A percentile compares a stretch with the other conserved stretches of the same genome.
Evolutionary conservation across 2,888 invertebrate species (phyloP).

Genomic region (Ophonus ardosiacus): DNA sequence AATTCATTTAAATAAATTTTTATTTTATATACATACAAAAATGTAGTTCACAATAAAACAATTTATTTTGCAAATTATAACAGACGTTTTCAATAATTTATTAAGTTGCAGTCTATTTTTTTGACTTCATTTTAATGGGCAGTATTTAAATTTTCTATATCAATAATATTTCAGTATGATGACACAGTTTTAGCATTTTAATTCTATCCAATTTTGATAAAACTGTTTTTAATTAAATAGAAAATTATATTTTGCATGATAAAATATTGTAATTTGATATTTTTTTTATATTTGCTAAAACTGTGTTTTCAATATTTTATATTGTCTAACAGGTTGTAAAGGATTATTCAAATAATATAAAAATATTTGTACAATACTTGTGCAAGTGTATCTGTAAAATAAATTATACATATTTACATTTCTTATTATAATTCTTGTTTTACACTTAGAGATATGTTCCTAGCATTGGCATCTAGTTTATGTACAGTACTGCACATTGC

Average conservation of each 20-base stretch:
- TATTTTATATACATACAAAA: slow-evolving; percentile 22
- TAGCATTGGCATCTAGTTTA: slow-evolving; percentile 60
- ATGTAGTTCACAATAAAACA: not conserved
- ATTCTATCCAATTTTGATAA: slow-evolving; percentile 13
- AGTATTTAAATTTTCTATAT: slow-evolving; percentile 55
- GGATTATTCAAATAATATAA: slow-evolving; percentile 61
- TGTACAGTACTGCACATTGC: slow-evolving; percentile 61
- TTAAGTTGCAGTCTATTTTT: slow-evolving; percentile 42
- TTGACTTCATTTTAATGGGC: slow-evolving; percentile 41
- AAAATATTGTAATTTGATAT: slow-evolving; percentile 48
- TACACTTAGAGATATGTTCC: slow-evolving; percentile 63
- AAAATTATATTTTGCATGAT: slow-evolving; percentile 30
- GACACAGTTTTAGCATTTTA: slow-evolving; percentile 55
- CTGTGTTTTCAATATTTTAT: slow-evolving; percentile 58
- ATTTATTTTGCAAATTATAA: slow-evolving; percentile 23
- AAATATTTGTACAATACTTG: slow-evolving; percentile 63
- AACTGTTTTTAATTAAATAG: not conserved
- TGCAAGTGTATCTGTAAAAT: slow-evolving; percentile 63
- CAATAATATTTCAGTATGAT: slow-evolving; percentile 35
- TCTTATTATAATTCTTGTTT: slow-evolving; percentile 53
- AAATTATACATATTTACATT: slow-evolving; percentile 64
- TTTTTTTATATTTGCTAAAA: slow-evolving; percentile 55
- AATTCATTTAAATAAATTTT: slow-evolving; percentile 28
- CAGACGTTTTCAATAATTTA: slow-evolving; percentile 30
- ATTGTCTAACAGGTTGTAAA: slow-evolving; percentile 60